Conservation (phyloP, 1,140 invertebrate species). For the Dendrolimus kikuchii region DNA sequence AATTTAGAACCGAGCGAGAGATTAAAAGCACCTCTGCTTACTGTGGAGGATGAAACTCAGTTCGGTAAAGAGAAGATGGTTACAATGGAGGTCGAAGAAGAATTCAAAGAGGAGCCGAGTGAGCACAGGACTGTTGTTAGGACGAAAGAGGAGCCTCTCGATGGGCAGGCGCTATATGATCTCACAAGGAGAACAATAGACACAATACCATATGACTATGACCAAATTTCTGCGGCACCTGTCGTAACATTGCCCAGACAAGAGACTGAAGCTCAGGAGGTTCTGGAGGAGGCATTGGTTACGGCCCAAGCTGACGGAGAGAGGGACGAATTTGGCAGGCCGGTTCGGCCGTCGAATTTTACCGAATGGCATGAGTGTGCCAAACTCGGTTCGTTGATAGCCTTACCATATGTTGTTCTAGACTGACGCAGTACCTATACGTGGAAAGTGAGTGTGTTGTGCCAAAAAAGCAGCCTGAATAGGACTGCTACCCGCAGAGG, state of each 20-base stretch:
- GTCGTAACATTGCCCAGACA: conserved; percentile 25
- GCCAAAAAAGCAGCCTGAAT: no score
- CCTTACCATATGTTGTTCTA: conserved; percentile 93
- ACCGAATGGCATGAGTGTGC: conserved; percentile 87
- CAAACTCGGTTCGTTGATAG: conserved; percentile 78
- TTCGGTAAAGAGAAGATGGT: conserved; percentile 13
- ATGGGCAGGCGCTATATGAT: conserved; percentile 19
- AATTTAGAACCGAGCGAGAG: conserved; percentile 37
- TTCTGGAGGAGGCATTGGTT: conserved; percentile 18
- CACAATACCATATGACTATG: conserved; percentile 24
- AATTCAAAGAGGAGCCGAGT: conserved; percentile 27
- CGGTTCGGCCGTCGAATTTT: conserved; percentile 68
- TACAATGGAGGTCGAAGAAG: conserved; percentile 15
- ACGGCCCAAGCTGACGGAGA: conserved; percentile 9
- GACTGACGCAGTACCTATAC: conserved; percentile 73
- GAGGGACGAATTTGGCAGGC: conserved; percentile 41
- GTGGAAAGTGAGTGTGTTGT: no score
- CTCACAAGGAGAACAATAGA: conserved; percentile 12
- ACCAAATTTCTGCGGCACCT: conserved; percentile 27
- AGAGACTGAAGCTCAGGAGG: conserved; percentile 6
- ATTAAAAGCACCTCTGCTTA: conserved; percentile 34
- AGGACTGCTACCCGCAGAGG: no score
- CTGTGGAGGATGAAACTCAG: conserved; percentile 22
- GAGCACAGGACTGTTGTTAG: conserved; percentile 48
- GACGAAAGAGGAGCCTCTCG: conserved; percentile 42